Evolutionary conservation across 2,113 vertebrate genomes (phyloP), one percentile per base, ranked within the genome.

Genomic region (Myotis davidii): DNA sequence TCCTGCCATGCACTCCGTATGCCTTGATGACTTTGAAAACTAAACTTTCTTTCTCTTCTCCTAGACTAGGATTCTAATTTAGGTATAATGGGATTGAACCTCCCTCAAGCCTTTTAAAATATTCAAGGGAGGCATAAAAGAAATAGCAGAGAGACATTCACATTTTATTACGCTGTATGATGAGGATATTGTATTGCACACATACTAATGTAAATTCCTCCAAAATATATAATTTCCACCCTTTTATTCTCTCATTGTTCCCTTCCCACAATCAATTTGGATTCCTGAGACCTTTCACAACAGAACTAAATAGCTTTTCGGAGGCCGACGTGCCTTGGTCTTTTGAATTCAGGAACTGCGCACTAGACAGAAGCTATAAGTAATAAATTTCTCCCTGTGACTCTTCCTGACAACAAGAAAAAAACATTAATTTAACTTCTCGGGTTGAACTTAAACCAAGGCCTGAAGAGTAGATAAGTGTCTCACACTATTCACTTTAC

Each of bases 371-470:
- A 97, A 97, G 87, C 65, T 92, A 25, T 81, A 96, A 96, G 89
- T 85, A 97, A 98, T 96, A 94, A 61, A 97, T 97, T 97, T 98
- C 29, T 93, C 59, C 96, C 94, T 97, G 89, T 97, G 92, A 94
- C 76, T 97, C 90, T 97, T 97, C 90, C 84, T 94, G 97, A 97
- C 97, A 98, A 97, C 54, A 97, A 97, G 88, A 96, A 94, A 92
- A 98, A 82, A 92, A 86, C 85, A 97, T 96, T 97, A 97, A 97
- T 97, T 98, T 98, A 97, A 87, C 93, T 96, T 96, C 39, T 97
- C 89, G 96, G 91, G 48, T 88, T 97, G 95, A 96, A 96, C 93
- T 94, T 96, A 95, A 97, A 96, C 89, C 96, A 96, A 96, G 84
- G 17, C 25, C 92, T 97, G 84, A 96, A 97, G 98, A 97, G 56